Conservation (phyloP, 1,140 invertebrate genomes). For the Drosophila kohkoa region DNA sequence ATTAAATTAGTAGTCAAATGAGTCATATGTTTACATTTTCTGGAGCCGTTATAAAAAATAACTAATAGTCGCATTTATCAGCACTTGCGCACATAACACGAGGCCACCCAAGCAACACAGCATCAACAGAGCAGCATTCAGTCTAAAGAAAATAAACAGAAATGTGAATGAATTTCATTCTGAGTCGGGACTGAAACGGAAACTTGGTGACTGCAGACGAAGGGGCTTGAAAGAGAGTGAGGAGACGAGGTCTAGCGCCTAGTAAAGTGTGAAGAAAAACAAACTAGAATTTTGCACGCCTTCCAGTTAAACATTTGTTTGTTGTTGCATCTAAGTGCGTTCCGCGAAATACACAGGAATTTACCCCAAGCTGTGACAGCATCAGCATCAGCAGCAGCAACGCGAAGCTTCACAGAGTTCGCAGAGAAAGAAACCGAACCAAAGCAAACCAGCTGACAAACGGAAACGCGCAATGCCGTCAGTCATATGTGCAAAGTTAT, state of each 20-base stretch:
- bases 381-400: slow-evolving; percentile 8
- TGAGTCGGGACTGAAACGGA: slow-evolving; percentile 36
- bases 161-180: slow-evolving; percentile 62
- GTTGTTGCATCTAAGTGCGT: slow-evolving; percentile 68
- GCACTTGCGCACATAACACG: slow-evolving; percentile 48
- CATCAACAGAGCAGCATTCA: slow-evolving; percentile 33
- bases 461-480: slow-evolving; percentile 74
- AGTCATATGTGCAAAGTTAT: slow-evolving; percentile 77
- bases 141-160: slow-evolving; percentile 71
- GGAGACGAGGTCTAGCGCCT: slow-evolving; percentile 49
- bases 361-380: slow-evolving; percentile 77
- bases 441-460: slow-evolving; percentile 65
- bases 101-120: slow-evolving; percentile 70
- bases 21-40: neutral
- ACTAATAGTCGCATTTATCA: slow-evolving; percentile 57
- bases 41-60: slow-evolving; percentile 48
- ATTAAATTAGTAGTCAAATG: neutral
- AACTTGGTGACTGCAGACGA: neutral
- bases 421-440: slow-evolving; percentile 23
- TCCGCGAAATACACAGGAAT: slow-evolving; percentile 67
- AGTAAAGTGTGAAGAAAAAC: slow-evolving; percentile 65
- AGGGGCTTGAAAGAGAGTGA: neutral
- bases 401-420: slow-evolving; percentile 8
- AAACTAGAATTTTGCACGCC: slow-evolving; percentile 67
- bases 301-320: slow-evolving; percentile 78